Conservation (phyloP, 2,797 vertebrate species). For the Rhynchotus rufescens region DNA sequence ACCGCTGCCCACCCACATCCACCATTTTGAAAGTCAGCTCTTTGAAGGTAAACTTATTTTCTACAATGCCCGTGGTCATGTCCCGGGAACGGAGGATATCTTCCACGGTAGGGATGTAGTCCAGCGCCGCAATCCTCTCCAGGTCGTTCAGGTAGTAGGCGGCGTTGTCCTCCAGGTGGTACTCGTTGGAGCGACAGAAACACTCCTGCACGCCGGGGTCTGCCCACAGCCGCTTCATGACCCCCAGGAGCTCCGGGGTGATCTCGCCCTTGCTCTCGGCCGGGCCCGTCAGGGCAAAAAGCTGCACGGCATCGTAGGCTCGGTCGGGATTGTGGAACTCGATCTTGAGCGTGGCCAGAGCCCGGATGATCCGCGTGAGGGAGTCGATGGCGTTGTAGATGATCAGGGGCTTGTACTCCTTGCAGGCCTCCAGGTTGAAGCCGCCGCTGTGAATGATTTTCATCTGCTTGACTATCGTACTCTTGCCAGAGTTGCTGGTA, state of each 20-base stretch:
- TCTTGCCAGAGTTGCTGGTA: constrained; percentile 99
- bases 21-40: constrained; percentile 99
- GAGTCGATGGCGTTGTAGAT: constrained; percentile 99
- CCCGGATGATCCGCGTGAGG: constrained; percentile 96
- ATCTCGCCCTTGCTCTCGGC: constrained; percentile 99
- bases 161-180: constrained; percentile 99
- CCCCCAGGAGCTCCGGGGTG: constrained; percentile 92
- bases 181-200: constrained; percentile 97
- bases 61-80: constrained; percentile 99
- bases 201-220: constrained; percentile 97
- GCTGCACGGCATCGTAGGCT: constrained; percentile 96
- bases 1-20: constrained; percentile 97
- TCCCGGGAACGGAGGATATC: constrained; percentile 98
- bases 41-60: constrained; percentile 99
- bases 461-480: constrained; percentile 99
- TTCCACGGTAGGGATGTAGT: constrained; percentile 97
- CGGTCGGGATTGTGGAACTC: constrained; percentile 97
- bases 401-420: constrained; percentile 98
- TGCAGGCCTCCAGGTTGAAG: constrained; percentile 98
- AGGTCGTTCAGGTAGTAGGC: constrained; percentile 99
- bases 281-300: constrained; percentile 96
- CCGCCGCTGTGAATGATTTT: constrained; percentile 99
- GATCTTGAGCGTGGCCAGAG: constrained; percentile 94
- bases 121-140: constrained; percentile 92
- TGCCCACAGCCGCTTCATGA: constrained; percentile 97